Base-by-base conservation (phyloP, 35 echinoderm and acorn worm species). In the Ophioderma brevispina region DNA sequence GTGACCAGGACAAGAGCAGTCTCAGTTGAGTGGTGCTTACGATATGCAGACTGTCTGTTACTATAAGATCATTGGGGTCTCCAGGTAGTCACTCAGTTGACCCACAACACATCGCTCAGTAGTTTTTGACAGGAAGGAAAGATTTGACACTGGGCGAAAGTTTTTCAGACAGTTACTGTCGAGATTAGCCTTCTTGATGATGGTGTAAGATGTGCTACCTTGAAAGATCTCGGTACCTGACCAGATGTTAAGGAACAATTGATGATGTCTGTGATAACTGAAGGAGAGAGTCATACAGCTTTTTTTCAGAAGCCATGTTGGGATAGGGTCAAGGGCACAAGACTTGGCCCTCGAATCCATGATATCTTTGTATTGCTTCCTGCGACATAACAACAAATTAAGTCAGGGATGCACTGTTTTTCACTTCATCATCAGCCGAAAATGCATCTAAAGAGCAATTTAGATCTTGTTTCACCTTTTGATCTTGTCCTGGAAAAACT, bases 21-120 rank as follows among this genome's bases (percentile, higher is more conserved):
- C 40, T 92, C 90, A 30, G 90, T 92, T 21, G 37, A 81, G 40
- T 93, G 85, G 52, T 79, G 36, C 38, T 84, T 64, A 13, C 92
- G 37, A 38, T 93, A 93, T 35, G 92, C 92, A 64, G 92, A 93
- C 81, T 93, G 92, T 77, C 37, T 37, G n/a, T 82, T 32, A 84
- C 40, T 28, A 76, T 64, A 36, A 89, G 49, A 32, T 89, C 82
- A 39, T 80, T 33, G n/a, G 36, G 52, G 34, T 82, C 50, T 1
- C n/a, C n/a, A 81, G 40, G 50, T 89, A 39, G 6, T 33, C 13
- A 25, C 3, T 89, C 1, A 89, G 38, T 37, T 81, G 77, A 35
- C 14, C 39, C 38, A 78, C 42, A 33, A 81, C 87, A 89, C 42
- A 50, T 37, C 56, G 77, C 82, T 92, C 90, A 28, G 78, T 39